phyloP scores from a whole-genome alignment of 2,888 invertebrate species.

The Acronicta aceris region DNA sequence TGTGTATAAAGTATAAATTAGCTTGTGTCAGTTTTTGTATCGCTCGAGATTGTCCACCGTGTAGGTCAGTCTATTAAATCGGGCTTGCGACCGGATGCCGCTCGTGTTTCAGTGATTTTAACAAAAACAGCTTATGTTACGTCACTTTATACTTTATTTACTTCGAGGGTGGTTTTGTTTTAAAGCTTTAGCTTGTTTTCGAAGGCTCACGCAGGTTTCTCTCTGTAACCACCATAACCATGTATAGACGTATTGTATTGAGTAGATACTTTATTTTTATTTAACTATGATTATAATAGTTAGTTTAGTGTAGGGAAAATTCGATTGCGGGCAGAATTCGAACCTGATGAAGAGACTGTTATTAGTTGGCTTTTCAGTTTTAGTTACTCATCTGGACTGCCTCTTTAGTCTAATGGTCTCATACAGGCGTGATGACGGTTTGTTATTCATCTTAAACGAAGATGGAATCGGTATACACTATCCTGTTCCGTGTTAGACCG shows the following conservation, averaged over 20 bases:
- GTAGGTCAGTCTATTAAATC: conserved; percentile 87
- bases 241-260: no score
- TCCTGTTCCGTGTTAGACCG: neutral
- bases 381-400: no score
- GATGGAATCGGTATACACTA: no score
- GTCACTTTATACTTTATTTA: conserved; percentile 72
- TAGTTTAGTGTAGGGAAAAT: no score
- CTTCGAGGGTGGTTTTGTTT: conserved; percentile 64
- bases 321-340: no score
- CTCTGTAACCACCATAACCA: neutral
- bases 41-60: conserved; percentile 75
- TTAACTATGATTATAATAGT: no score
- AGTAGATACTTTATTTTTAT: no score
- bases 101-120: conserved; percentile 85
- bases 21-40: conserved; percentile 54
- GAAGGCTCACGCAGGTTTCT: neutral
- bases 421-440: no score
- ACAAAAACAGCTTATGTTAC: conserved; percentile 83
- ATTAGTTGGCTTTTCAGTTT: no score
- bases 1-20: conserved; percentile 26
- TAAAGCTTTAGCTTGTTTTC: conserved; percentile 15
- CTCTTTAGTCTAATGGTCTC: no score
- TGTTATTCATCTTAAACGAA: no score
- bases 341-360: no score
- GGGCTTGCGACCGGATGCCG: conserved; percentile 80